These are phyloP conservation scores for Erethizon dorsatum DNA, from an alignment of 2,797 vertebrate species.

Conservation along the genomic window DNA sequence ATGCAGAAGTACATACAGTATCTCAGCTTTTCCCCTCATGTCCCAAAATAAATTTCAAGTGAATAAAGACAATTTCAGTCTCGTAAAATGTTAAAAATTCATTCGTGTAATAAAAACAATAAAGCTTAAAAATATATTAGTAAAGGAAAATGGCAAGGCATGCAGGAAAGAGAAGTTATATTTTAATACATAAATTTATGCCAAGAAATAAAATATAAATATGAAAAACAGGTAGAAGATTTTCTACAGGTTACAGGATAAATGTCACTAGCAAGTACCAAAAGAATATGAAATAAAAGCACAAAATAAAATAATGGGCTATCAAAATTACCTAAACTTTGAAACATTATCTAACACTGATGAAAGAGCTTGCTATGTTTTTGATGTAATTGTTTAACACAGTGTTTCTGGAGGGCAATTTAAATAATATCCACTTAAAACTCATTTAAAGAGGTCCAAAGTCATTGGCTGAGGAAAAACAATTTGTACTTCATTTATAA, in stretches of 20 bases:
- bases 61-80: neutral
- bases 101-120: neutral
- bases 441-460: neutral
- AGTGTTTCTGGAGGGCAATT: neutral
- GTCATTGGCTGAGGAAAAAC: neutral
- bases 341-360: neutral
- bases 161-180: neutral
- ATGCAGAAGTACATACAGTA: neutral
- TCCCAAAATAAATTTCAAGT: slow-evolving; percentile 21
- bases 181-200: neutral
- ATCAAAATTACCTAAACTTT: slow-evolving; percentile 8
- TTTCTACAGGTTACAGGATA: neutral
- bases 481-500: neutral
- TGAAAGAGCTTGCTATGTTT: neutral
- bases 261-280: neutral
- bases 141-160: neutral
- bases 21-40: neutral
- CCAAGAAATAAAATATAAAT: neutral
- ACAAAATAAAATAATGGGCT: slow-evolving; percentile 1
- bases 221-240: neutral
- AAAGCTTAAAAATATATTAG: neutral
- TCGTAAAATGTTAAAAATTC: neutral
- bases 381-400: neutral
- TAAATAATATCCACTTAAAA: neutral
- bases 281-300: neutral